Percentiles rank a stretch among this genome's conserved stretches.
Evolutionary conservation across 2,797 vertebrate species (phyloP).

Genomic region (Philypnodon macrostomus): DNA sequence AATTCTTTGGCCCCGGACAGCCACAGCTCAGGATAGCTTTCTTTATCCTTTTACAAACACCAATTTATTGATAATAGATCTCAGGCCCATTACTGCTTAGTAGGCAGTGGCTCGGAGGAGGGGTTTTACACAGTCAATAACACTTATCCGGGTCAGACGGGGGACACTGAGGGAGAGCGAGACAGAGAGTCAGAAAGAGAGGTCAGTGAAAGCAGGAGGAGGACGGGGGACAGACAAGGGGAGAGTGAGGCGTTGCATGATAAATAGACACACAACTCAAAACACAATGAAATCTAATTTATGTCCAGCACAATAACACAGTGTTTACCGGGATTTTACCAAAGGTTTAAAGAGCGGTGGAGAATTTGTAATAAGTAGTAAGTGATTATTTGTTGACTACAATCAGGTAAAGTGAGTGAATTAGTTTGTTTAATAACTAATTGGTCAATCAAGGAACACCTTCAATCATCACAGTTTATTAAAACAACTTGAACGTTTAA

Average conservation of each 20-base stretch:
- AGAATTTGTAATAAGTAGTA: too few species aligned
- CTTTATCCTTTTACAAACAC: constrained; percentile 24
- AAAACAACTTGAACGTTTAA: background rate
- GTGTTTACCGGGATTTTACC: constrained; percentile 43
- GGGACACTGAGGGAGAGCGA: constrained; percentile 59
- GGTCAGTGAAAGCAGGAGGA: constrained; percentile 51
- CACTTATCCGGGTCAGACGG: constrained; percentile 67
- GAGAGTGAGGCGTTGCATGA: constrained; percentile 35
- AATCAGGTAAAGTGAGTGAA: too few species aligned
- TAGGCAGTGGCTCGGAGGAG: constrained; percentile 27
- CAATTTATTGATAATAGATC: constrained; percentile 42
- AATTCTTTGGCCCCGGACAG: constrained; percentile 2
- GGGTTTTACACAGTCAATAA: constrained; percentile 55
- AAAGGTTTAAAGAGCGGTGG: too few species aligned
- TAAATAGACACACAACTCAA: constrained; percentile 55
- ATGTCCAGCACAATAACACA: constrained; percentile 48
- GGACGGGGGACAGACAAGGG: constrained; percentile 42
- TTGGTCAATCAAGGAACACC: too few species aligned
- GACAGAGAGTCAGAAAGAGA: constrained; percentile 46
- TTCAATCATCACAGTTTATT: too few species aligned
- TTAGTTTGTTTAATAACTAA: too few species aligned
- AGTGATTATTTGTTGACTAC: too few species aligned
- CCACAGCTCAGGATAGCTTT: constrained; percentile 6
- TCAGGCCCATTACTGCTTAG: constrained; percentile 29
- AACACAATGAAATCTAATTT: constrained; percentile 68